Conservation (phyloP, 1,140 invertebrate species). For the Trinorchestia longiramus region DNA sequence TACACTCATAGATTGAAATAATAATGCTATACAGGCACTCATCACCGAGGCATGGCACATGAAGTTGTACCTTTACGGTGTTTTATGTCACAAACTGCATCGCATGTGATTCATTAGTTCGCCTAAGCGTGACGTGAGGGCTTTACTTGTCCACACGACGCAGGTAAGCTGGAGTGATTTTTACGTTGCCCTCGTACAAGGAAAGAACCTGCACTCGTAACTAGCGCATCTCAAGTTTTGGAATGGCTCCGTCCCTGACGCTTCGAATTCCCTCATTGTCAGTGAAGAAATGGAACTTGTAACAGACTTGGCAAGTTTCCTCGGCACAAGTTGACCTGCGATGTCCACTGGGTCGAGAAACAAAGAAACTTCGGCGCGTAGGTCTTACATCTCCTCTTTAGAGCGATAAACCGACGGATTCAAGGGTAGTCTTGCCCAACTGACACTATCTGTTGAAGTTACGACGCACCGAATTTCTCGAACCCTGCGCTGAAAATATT, state of each 20-base stretch:
- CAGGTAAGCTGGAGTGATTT: too few relatives aligned
- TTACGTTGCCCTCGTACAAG: too few relatives aligned
- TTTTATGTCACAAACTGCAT: too few relatives aligned
- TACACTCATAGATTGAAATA: too few relatives aligned
- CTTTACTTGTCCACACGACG: too few relatives aligned
- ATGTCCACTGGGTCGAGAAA: slow-evolving; percentile 27
- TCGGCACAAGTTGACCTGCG: slow-evolving; percentile 1
- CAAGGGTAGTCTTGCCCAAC: not conserved
- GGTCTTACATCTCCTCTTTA: slow-evolving; percentile 16
- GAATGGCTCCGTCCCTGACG: not conserved
- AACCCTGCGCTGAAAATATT: not conserved
- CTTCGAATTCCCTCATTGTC: not conserved
- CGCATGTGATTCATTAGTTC: too few relatives aligned
- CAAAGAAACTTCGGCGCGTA: not conserved
- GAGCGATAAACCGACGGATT: slow-evolving; percentile 22
- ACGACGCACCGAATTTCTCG: not conserved
- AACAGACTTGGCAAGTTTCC: not conserved
- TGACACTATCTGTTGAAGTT: not conserved
- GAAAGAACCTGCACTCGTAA: not conserved
- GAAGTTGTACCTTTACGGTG: too few relatives aligned
- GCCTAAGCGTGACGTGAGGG: too few relatives aligned
- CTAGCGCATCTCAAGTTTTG: not conserved
- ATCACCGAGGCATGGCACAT: too few relatives aligned
- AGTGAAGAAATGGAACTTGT: not conserved
- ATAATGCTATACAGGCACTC: too few relatives aligned